phyloP scores from a whole-genome alignment of 2,888 invertebrate species.

The Eilema caniola region DNA sequence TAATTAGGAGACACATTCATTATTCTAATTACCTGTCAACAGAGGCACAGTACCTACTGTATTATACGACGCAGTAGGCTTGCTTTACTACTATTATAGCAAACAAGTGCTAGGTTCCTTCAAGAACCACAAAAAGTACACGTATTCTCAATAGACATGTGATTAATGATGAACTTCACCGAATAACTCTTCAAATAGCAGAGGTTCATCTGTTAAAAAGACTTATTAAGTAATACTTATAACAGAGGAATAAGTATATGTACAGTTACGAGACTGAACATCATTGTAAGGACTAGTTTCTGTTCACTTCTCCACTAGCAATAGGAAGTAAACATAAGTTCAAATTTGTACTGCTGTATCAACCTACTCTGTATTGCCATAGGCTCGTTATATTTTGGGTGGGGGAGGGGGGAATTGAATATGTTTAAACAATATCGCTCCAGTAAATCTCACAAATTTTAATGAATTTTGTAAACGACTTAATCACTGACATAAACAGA shows the following conservation, averaged over 20 bases:
- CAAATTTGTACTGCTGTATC: conserved; percentile 7
- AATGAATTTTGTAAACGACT: conserved; percentile 52
- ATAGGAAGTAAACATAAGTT: background rate
- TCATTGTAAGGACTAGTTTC: too few species aligned
- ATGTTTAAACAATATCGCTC: conserved; percentile 48
- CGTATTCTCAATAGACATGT: too few species aligned
- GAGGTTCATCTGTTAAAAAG: too few species aligned
- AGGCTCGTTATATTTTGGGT: conserved; percentile 26
- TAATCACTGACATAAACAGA: conserved; percentile 42
- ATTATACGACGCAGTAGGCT: background rate
- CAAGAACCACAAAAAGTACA: too few species aligned
- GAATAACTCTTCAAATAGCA: too few species aligned
- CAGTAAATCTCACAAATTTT: conserved; percentile 53
- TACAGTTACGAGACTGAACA: too few species aligned
- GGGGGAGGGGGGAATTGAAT: conserved; percentile 51
- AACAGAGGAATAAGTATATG: too few species aligned
- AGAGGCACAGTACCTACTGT: conserved; percentile 33
- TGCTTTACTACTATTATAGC: background rate
- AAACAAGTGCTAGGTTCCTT: too few species aligned
- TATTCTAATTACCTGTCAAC: conserved; percentile 53
- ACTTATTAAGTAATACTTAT: too few species aligned
- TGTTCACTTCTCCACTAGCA: too few species aligned
- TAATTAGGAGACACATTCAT: conserved; percentile 54
- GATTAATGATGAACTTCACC: too few species aligned
- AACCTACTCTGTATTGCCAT: conserved; percentile 21